phyloP scores from a whole-genome alignment of 2,888 invertebrate genomes.

The Perizoma affinitatum region DNA sequence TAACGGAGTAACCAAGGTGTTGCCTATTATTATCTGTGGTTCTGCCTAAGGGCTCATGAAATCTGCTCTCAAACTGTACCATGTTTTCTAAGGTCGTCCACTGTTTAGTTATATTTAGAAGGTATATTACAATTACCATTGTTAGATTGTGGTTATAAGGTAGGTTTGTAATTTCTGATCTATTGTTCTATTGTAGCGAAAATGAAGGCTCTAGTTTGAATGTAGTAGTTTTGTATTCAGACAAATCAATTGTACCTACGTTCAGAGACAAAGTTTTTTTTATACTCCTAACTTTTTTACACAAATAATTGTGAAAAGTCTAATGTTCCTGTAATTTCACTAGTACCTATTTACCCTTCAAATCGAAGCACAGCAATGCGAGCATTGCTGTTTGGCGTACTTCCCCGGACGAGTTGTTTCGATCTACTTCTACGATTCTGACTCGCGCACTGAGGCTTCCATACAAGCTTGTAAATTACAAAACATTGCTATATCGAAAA shows the following conservation, averaged over 20 bases:
- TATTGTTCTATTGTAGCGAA: conserved; percentile 5
- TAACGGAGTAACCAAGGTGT: conserved; percentile 1
- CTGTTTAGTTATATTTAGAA: not conserved
- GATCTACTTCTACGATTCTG: too few relatives aligned
- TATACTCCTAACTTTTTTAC: too few relatives aligned
- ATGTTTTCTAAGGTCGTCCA: conserved; percentile 20
- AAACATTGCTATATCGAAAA: too few relatives aligned
- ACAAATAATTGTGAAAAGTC: too few relatives aligned
- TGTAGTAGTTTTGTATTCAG: not conserved
- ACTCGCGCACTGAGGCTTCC: too few relatives aligned
- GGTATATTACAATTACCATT: conserved; percentile 1
- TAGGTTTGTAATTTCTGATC: not conserved
- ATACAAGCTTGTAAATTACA: too few relatives aligned
- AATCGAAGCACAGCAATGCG: too few relatives aligned
- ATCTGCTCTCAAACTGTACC: conserved; percentile 10
- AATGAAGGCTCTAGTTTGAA: not conserved
- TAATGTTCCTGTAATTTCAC: too few relatives aligned
- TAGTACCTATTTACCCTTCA: too few relatives aligned
- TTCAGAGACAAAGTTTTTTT: too few relatives aligned
- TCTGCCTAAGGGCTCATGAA: conserved; percentile 16
- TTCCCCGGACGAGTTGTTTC: too few relatives aligned
- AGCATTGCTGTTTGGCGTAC: too few relatives aligned
- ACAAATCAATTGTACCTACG: not conserved
- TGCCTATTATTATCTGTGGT: conserved; percentile 1
- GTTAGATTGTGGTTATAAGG: not conserved